Evolutionary conservation across 2,113 vertebrate genomes (phyloP), one percentile per base, ranked within the genome.

Genomic region (Barbus barbus): DNA sequence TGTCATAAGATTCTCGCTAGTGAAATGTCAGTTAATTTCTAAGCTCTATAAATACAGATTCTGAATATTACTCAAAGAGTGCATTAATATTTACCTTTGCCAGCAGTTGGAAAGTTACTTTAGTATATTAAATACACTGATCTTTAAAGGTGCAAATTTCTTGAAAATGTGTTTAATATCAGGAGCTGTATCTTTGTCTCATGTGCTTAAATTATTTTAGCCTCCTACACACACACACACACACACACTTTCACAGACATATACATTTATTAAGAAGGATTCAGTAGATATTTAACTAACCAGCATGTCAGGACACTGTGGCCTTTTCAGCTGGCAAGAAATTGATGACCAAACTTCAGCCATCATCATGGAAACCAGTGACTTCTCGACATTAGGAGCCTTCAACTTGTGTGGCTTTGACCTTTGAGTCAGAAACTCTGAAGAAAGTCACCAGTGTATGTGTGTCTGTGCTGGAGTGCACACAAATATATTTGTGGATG

Each of bases 331-430:
- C 88, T 85, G 83, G 76, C 84, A 71, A n/a, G 86, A 88, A 12
- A 81, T 74, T 82, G 81, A 71, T 86, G 87, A 92, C 92, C 91
- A 94, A 92, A 91, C 90, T 92, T 91, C 88, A 72, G 85, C 72
- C 86, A 91, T 91, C 92, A 91, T 91, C 92, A 93, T 91, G 92
- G 91, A 88, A 93, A 94, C 90, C 61, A 58, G 86, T 90, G 90
- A 90, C 90, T 91, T 89, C 65, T 81, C 91, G 89, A 93, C 91
- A 93, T 94, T 93, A 93, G 88, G 90, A 91, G 85, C 85, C 61
- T 88, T 84, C 76, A 80, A 33, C 48, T 74, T 79, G 76, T 86
- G 83, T 86, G 82, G 33, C 83, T 56, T 51, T 87, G 83, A 87
- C 86, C 86, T 87, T 87, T 87, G 16, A 60, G 18, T 60, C 38